Base-by-base conservation (phyloP, 2,888 invertebrate species). In the Ophion costatus region DNA sequence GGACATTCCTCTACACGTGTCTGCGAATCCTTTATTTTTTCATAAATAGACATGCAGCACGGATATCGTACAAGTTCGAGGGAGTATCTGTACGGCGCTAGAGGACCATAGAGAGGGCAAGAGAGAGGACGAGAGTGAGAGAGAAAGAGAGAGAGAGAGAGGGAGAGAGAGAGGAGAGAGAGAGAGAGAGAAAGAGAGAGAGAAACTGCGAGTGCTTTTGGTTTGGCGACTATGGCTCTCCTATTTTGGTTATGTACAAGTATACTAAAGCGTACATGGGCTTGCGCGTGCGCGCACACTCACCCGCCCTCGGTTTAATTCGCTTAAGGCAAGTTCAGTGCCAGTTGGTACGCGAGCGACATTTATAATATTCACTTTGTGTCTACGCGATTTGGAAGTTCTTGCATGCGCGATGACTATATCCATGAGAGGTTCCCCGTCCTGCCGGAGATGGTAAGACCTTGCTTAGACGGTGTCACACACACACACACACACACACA, bases 251-350 rank as follows among this genome's bases (percentile, higher is more conserved):
- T 67, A 76, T 76, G 38, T 76, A 67, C 74, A 45, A 24, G 9
- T 42, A 42, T n/a, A 73, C 51, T 17, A 17, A 5, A 14, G 51
- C 17, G 51, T 51, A 51, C 51, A 51, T 5, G 51, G 3, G 17
- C 51, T 17, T 51, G 51, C 51, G 51, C 51, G 38, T 38, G 38
- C 59, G 45, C 74, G 56, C 78, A 29, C 75, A 33, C 83, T 74
- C 33, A 61, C 66, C 57, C 61, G 69, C 85, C 86, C 76, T 78
- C 82, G 84, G 83, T 87, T 89, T 90, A 90, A 90, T 90, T 89
- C 86, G 89, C 86, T 90, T 90, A 89, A 87, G 79, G 83, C 89
- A 88, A 90, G 88, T 90, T 89, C 88, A 89, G 86, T 86, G 88
- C 86, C 87, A 86, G 84, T 88, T 88, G 86, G 89, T 88, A 89